Percentiles rank a stretch among this genome's conserved stretches.
These are phyloP conservation scores for Ariolimax columbianus DNA, from an alignment of 2,888 invertebrate genomes.

Conservation along the genomic window DNA sequence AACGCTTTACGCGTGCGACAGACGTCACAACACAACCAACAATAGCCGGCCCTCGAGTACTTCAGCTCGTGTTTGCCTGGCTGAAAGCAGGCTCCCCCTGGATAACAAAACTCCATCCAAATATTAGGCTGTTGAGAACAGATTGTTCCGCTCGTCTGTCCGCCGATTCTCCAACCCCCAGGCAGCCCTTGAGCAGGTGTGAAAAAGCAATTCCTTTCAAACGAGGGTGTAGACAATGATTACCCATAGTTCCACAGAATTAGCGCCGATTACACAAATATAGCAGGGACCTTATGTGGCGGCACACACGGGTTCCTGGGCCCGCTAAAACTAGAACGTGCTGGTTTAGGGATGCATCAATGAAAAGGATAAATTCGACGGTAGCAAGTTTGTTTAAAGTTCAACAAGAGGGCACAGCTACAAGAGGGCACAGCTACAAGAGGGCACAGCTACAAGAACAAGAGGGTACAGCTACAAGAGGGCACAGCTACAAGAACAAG, in stretches of 20 bases:
- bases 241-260: not conserved
- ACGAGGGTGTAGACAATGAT: not conserved
- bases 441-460: too few relatives aligned
- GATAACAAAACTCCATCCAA: not conserved
- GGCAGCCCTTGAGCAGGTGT: conserved; percentile 7
- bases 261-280: too few relatives aligned
- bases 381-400: too few relatives aligned
- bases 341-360: too few relatives aligned
- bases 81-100: not conserved
- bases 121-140: conserved; percentile 4
- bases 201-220: not conserved
- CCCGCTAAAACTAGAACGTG: too few relatives aligned
- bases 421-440: too few relatives aligned
- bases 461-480: too few relatives aligned
- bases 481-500: too few relatives aligned
- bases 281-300: too few relatives aligned
- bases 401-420: too few relatives aligned
- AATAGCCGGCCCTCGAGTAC: not conserved
- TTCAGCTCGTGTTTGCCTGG: not conserved
- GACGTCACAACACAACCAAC: not conserved
- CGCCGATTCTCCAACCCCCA: not conserved
- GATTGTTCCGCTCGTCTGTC: not conserved
- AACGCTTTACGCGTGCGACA: not conserved
- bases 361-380: too few relatives aligned
- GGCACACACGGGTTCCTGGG: too few relatives aligned